Percentiles rank a stretch among this genome's conserved stretches.
These are phyloP conservation scores for Grus americana DNA, from an alignment of 2,113 vertebrate genomes.

Conservation along the genomic window DNA sequence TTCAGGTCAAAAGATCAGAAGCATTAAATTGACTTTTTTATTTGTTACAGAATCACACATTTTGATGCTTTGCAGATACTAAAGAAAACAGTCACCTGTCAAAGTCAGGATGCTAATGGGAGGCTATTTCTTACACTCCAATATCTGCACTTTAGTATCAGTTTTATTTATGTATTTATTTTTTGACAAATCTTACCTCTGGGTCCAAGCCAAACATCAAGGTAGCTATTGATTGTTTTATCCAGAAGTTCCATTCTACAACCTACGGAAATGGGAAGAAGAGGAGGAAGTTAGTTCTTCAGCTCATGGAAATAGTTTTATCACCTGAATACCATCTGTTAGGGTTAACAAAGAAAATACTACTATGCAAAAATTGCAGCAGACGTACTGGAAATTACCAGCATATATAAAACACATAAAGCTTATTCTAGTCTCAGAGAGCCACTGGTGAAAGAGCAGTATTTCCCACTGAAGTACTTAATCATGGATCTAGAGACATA, in stretches of 20 bases:
- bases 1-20: not conserved
- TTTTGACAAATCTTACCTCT: constrained; percentile 82
- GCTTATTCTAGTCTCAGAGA: not conserved
- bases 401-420: not conserved
- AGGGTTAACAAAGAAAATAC: not conserved
- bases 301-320: not conserved
- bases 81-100: not conserved
- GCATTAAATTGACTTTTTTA: not conserved
- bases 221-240: constrained; percentile 86
- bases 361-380: not conserved
- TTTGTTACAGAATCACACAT: not conserved
- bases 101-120: not conserved
- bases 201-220: constrained; percentile 91
- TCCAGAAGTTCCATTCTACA: constrained; percentile 89
- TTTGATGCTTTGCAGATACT: not conserved
- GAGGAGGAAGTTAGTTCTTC: constrained; percentile 39
- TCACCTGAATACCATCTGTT: not conserved
- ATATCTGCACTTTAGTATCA: not conserved
- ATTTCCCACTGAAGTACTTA: not conserved
- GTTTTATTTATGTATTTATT: not conserved
- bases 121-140: not conserved
- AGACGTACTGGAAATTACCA: not conserved
- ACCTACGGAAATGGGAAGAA: constrained; percentile 69
- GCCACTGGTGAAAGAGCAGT: not conserved
- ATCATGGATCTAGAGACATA: not conserved